Evolutionary conservation across 2,888 invertebrate species (phyloP).

Genomic region (Lycaena phlaeas): DNA sequence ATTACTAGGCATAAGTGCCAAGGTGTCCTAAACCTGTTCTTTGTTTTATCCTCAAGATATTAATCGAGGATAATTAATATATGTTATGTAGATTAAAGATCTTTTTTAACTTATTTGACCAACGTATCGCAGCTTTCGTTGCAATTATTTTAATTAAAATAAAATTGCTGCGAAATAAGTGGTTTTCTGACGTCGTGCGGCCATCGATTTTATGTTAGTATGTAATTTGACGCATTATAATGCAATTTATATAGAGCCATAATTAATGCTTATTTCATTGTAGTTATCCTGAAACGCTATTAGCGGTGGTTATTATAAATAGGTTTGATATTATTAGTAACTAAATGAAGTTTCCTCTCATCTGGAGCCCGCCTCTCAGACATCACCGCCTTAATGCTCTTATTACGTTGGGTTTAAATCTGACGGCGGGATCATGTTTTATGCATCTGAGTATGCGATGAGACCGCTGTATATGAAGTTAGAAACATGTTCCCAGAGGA

Average conservation of each 20-base stretch:
- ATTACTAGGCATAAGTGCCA: conserved; percentile 5
- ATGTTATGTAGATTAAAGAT: conserved; percentile 2
- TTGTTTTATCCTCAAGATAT: conserved; percentile 1
- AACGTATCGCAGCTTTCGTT: conserved; percentile 1
- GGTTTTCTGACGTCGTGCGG: too few relatives aligned
- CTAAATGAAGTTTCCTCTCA: conserved; percentile 32
- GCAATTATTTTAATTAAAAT: conserved; percentile 13
- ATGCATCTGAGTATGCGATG: conserved; percentile 66
- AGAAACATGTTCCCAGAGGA: too few relatives aligned
- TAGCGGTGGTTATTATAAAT: conserved; percentile 3
- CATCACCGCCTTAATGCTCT: conserved; percentile 56
- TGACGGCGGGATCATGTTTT: conserved; percentile 68
- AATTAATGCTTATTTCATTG: too few relatives aligned
- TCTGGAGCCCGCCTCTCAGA: conserved; percentile 28
- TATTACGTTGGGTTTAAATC: conserved; percentile 71
- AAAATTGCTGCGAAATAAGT: conserved; percentile 5
- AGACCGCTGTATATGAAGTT: conserved; percentile 61
- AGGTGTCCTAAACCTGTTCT: conserved; percentile 5
- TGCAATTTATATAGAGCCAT: too few relatives aligned
- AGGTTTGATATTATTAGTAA: conserved; percentile 18
- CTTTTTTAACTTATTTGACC: conserved; percentile 9
- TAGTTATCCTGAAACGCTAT: neutral
- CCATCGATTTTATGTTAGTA: too few relatives aligned
- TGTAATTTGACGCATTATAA: too few relatives aligned
- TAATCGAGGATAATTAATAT: conserved; percentile 7